Base-by-base conservation (phyloP, 2,888 invertebrate species). In the Drosophila helvetica region DNA sequence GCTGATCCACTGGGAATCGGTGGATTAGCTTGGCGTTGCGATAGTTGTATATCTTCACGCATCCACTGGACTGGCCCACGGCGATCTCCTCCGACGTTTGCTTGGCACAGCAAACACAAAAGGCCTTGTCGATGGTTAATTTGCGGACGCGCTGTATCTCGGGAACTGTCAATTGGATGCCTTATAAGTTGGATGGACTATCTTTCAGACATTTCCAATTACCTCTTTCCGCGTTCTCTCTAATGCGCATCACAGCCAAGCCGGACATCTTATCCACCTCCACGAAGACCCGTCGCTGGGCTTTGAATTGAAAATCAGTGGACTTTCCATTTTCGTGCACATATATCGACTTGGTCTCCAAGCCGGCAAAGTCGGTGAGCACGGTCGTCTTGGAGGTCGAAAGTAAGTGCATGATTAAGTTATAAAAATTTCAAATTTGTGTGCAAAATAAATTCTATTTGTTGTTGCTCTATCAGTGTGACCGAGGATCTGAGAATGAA, bases 281-380 rank as follows among this genome's bases (percentile, higher is more conserved):
- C 1, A 91, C 80, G 50, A 92, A 89, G 46, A 91, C 79, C 46
- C 87, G 88, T 12, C 83, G 84, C 42, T 86, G 81, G 3, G 86
- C 79, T 56, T 90, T 91, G 47, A 92, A 90, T 60, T 91, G 90
- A 77, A 92, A 92, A 53, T 92, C 92, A 5, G 88, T 88, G 4
- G 80, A 65, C 56, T 90, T 91, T 15, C 88, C 90, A 69, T 89
- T 89, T 1, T 77, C 68, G 66, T 91, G 91, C 27, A 77, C 77
- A 75, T 90, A 91, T 5, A 62, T 75, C 9, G 79, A 91, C 55
- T 90, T 91, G 1, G 90, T 90, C 67, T 90, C 87, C 12, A 92
- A 77, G 66, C 90, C 80, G 3, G 84, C 88, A 66, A 91, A 92
- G 43, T 89, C 88, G 2, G 90, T 88, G 7, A 92, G 75, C 18